Evolutionary conservation across 2,797 vertebrate genomes (phyloP).

Genomic region (Danio aesculapii): DNA sequence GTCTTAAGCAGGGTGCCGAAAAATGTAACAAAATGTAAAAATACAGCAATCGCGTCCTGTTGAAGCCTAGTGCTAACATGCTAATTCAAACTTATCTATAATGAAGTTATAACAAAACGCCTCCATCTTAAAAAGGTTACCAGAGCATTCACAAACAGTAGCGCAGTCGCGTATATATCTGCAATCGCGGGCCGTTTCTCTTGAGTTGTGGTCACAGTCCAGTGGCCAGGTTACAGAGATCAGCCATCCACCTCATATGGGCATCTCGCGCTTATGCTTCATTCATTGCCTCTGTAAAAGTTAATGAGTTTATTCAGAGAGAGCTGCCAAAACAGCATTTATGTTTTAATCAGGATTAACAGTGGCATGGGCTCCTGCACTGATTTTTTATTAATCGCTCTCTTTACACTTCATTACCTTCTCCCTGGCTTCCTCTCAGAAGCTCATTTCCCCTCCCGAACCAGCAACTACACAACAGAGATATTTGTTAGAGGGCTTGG

Average conservation of each 20-base stretch:
- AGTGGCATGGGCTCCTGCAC: constrained; percentile 63
- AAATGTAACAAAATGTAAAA: constrained; percentile 22
- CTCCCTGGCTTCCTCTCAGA: constrained; percentile 38
- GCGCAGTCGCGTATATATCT: neutral
- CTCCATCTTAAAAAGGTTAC: neutral
- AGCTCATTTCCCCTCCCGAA: constrained; percentile 33
- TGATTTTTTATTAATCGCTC: constrained; percentile 74
- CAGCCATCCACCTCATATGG: constrained; percentile 71
- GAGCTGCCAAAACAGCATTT: constrained; percentile 76
- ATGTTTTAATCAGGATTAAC: constrained; percentile 84
- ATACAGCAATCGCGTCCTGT: neutral
- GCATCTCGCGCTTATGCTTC: constrained; percentile 83
- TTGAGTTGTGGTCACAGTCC: constrained; percentile 37
- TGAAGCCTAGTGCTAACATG: neutral
- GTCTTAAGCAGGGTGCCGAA: constrained; percentile 27
- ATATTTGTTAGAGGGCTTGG: constrained; percentile 45
- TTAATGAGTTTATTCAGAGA: constrained; percentile 88
- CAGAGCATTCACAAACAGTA: constrained; percentile 9
- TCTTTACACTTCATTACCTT: constrained; percentile 64
- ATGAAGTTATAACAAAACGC: constrained; percentile 6
- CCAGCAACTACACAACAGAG: constrained; percentile 43
- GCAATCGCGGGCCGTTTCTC: constrained; percentile 18
- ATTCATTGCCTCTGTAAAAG: constrained; percentile 88
- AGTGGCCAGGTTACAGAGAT: constrained; percentile 66
- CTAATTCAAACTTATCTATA: constrained; percentile 4